Conservation (phyloP, 1,140 invertebrate genomes). For the Diploscapter pachys region DNA sequence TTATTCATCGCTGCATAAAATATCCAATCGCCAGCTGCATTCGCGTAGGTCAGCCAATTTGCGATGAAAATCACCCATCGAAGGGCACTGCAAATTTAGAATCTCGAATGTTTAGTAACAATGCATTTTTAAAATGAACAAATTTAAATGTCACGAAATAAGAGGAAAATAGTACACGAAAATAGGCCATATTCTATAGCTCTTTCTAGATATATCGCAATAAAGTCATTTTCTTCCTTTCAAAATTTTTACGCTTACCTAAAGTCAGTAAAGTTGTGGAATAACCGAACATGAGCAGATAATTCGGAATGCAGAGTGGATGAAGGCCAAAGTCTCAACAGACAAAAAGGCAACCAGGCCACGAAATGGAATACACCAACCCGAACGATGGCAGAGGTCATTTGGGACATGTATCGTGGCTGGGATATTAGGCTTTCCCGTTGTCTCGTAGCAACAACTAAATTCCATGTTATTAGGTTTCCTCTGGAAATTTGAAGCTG, state of each 20-base stretch:
- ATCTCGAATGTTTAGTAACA: not conserved
- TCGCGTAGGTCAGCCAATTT: conserved; percentile 53
- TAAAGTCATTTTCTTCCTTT: not conserved
- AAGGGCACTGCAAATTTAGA: conserved; percentile 9
- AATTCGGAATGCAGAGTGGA: conserved; percentile 22
- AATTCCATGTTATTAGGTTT: no score
- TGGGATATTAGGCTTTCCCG: conserved; percentile 50
- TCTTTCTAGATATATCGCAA: no score
- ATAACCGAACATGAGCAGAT: conserved; percentile 28
- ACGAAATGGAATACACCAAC: conserved; percentile 54
- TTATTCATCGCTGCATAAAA: conserved; percentile 57
- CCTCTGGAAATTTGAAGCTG: no score
- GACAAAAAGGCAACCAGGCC: conserved; percentile 55
- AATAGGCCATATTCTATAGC: no score
- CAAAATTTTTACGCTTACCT: conserved; percentile 12
- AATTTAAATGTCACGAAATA: not conserved
- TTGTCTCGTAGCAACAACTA: conserved; percentile 32
- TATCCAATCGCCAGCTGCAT: conserved; percentile 56
- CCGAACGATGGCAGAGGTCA: conserved; percentile 54
- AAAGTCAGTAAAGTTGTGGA: conserved; percentile 34
- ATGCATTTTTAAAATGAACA: not conserved
- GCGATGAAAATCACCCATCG: conserved; percentile 48
- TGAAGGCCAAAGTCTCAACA: conserved; percentile 36
- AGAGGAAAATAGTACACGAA: no score
- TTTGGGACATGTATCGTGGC: conserved; percentile 54